A percentile compares a stretch with the other conserved stretches of the same genome.
Conservation (phyloP, 2,113 vertebrate species). For the Falcunculus frontatus region DNA sequence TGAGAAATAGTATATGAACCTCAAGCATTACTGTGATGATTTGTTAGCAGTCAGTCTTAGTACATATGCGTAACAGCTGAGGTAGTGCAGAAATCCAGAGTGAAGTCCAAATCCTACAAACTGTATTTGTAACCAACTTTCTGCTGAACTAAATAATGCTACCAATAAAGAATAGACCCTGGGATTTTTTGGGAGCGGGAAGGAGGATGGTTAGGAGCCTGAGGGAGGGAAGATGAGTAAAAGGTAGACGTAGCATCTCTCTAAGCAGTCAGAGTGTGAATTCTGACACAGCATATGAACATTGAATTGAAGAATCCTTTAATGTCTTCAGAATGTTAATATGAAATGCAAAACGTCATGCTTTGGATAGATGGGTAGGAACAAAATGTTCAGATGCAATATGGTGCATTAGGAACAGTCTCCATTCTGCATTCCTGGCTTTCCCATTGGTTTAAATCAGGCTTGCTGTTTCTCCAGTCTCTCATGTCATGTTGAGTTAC, state of each 20-base stretch:
- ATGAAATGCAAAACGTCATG: constrained; percentile 60
- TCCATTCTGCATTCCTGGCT: constrained; percentile 57
- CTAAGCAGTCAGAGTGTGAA: background rate
- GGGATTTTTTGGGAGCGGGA: background rate
- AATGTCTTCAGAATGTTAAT: constrained; percentile 62
- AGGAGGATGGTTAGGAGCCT: background rate
- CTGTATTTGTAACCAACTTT: background rate
- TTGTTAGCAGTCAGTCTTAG: constrained; percentile 35
- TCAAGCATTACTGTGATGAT: constrained; percentile 27
- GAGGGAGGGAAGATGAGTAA: background rate
- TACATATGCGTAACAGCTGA: constrained; percentile 55
- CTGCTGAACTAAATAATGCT: constrained; percentile 3
- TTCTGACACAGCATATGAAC: constrained; percentile 52
- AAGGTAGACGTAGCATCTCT: background rate
- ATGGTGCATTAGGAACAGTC: constrained; percentile 54
- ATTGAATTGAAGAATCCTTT: constrained; percentile 32
- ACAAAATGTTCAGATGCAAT: constrained; percentile 62
- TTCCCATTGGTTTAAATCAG: constrained; percentile 48
- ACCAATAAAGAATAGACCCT: background rate
- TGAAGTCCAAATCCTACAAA: background rate
- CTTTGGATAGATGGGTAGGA: constrained; percentile 52
- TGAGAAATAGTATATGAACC: constrained; percentile 17
- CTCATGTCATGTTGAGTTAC: constrained; percentile 31
- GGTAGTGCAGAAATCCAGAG: constrained; percentile 6
- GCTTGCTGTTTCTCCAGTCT: constrained; percentile 43